phyloP scores from a whole-genome alignment of 2,113 vertebrate genomes.

The Hemiscyllium ocellatum region DNA sequence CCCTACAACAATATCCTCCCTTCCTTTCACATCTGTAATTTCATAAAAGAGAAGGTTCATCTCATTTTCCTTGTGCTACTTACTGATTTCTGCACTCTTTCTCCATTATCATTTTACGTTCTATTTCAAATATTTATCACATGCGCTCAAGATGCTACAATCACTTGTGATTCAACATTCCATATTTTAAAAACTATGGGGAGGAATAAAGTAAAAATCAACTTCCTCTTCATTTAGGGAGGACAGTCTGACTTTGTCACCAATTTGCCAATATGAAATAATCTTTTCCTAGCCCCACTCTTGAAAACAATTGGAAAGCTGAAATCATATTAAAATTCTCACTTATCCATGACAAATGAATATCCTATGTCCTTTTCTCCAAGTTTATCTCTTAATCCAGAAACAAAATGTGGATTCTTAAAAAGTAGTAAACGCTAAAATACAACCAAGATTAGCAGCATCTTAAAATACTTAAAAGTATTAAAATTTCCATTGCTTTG shows the following conservation, averaged over 20 bases:
- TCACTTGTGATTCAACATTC: neutral
- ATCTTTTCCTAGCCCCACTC: neutral
- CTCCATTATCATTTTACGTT: neutral
- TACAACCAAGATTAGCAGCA: neutral
- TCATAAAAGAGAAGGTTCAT: too few species aligned
- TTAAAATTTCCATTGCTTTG: neutral
- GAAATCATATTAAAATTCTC: neutral
- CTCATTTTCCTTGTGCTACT: too few species aligned
- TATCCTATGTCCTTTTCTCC: neutral
- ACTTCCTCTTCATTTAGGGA: neutral
- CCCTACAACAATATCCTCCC: neutral
- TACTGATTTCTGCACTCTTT: neutral
- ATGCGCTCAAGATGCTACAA: neutral
- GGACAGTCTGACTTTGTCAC: neutral
- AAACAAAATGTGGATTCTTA: neutral
- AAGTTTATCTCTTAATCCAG: neutral
- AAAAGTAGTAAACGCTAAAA: neutral
- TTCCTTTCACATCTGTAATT: too few species aligned
- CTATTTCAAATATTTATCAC: neutral
- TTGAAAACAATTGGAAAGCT: neutral
- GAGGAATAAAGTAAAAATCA: neutral
- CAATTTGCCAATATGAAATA: neutral
- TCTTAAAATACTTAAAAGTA: neutral
- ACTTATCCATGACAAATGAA: neutral
- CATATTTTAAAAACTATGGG: neutral